A percentile compares a stretch with the other conserved stretches of the same genome.
phyloP scores from a whole-genome alignment of 2,797 vertebrate genomes.

The Enteromius radiatus region DNA sequence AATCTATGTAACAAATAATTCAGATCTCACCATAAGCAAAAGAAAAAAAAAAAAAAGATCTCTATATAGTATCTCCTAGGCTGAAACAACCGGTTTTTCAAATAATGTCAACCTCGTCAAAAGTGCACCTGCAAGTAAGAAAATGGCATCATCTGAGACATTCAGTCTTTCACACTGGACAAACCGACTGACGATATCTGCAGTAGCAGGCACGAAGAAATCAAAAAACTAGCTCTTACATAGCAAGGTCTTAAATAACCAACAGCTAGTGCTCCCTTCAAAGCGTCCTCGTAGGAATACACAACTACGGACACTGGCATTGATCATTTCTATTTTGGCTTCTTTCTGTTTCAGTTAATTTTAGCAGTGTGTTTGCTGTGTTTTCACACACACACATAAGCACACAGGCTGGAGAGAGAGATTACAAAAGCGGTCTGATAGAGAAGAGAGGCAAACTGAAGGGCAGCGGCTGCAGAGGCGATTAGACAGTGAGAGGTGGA shows the following conservation, averaged over 20 bases:
- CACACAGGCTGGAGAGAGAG: slow-evolving; percentile 16
- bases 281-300: slow-evolving; percentile 16
- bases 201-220: background rate
- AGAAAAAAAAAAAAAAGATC: background rate
- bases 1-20: too few species aligned
- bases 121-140: background rate
- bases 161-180: background rate
- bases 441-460: slow-evolving; percentile 64
- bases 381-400: slow-evolving; percentile 29
- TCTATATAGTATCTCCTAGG: background rate
- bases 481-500: slow-evolving; percentile 5
- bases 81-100: background rate
- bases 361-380: slow-evolving; percentile 41
- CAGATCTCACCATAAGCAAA: background rate
- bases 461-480: background rate
- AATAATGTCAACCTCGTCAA: background rate
- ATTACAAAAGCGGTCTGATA: slow-evolving; percentile 29
- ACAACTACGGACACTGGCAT: slow-evolving; percentile 31
- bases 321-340: slow-evolving; percentile 38
- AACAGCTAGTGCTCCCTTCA: background rate
- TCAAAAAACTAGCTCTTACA: background rate
- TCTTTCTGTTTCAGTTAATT: slow-evolving; percentile 37
- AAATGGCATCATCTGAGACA: background rate
- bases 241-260: slow-evolving; percentile 24
- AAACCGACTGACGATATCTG: background rate